Evolutionary conservation across 2,113 vertebrate species (phyloP).

Genomic region (Pelecanus crispus): DNA sequence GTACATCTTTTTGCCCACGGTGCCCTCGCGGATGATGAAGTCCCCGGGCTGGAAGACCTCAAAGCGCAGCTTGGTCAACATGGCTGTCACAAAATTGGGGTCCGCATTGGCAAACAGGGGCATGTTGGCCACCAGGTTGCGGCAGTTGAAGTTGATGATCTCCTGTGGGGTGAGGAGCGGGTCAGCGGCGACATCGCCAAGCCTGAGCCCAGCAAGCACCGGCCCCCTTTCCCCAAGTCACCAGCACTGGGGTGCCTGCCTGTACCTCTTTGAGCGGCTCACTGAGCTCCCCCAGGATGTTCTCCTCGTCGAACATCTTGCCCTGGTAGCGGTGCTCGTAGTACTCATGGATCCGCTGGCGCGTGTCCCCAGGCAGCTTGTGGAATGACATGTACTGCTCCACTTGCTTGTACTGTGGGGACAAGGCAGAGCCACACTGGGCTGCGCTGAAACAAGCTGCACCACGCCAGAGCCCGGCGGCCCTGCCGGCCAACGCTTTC

Average conservation of each 20-base stretch:
- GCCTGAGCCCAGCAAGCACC: background rate
- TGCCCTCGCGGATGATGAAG: conserved; percentile 95
- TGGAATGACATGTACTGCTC: conserved; percentile 99
- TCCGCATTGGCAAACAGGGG: conserved; percentile 93
- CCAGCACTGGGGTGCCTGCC: background rate
- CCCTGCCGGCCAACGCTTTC: rapidly evolving
- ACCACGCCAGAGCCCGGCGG: rapidly evolving
- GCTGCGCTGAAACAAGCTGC: background rate
- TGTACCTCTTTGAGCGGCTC: conserved; percentile 90
- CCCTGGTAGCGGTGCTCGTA: conserved; percentile 98
- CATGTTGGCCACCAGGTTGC: conserved; percentile 95
- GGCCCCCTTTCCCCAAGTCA: too few species aligned
- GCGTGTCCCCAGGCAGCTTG: conserved; percentile 90
- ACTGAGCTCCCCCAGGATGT: conserved; percentile 94
- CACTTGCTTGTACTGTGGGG: conserved; percentile 94
- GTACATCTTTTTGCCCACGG: conserved; percentile 96
- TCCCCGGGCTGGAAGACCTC: conserved; percentile 95
- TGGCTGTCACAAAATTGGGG: conserved; percentile 94
- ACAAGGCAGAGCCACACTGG: background rate
- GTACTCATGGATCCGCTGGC: conserved; percentile 96
- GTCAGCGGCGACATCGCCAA: rapidly evolving
- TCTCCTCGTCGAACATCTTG: conserved; percentile 98
- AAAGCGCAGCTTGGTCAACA: conserved; percentile 93
- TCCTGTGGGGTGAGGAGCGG: conserved; percentile 72
- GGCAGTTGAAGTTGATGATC: conserved; percentile 97